Percentiles rank a stretch among this genome's conserved stretches.
phyloP scores from a whole-genome alignment of 2,113 vertebrate genomes.

The Tupaia chinensis region DNA sequence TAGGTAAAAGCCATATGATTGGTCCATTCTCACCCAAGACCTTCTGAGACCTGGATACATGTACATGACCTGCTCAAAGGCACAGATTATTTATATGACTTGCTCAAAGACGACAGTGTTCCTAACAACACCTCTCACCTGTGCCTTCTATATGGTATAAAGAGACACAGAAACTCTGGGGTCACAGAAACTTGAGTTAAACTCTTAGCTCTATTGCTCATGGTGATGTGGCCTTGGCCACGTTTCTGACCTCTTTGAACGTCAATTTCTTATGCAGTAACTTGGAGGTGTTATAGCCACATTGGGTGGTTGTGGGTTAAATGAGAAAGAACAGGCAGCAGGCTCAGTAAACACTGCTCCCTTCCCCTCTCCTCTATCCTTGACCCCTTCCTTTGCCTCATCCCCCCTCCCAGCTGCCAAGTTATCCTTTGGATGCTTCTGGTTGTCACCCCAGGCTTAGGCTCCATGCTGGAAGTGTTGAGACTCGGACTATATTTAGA shows the following conservation, averaged over 20 bases:
- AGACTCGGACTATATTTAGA: conserved; percentile 91
- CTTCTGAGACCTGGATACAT: background rate
- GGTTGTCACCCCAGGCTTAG: conserved; percentile 79
- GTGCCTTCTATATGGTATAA: background rate
- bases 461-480: conserved; percentile 85
- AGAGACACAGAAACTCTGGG: background rate
- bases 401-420: conserved; percentile 25
- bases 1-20: background rate
- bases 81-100: background rate
- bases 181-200: background rate
- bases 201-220: background rate
- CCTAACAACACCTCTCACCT: background rate
- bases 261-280: conserved; percentile 41
- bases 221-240: conserved; percentile 25
- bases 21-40: background rate
- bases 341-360: background rate
- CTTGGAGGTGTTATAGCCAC: background rate
- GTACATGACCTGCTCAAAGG: too few species aligned
- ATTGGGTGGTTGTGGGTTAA: background rate
- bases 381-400: conserved; percentile 12
- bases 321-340: conserved; percentile 13
- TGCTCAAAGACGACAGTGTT: background rate
- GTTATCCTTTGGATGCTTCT: conserved; percentile 68
- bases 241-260: background rate
- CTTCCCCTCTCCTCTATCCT: background rate